Conservation (phyloP, 2,888 invertebrate genomes). For the Pedicia rivosa region DNA sequence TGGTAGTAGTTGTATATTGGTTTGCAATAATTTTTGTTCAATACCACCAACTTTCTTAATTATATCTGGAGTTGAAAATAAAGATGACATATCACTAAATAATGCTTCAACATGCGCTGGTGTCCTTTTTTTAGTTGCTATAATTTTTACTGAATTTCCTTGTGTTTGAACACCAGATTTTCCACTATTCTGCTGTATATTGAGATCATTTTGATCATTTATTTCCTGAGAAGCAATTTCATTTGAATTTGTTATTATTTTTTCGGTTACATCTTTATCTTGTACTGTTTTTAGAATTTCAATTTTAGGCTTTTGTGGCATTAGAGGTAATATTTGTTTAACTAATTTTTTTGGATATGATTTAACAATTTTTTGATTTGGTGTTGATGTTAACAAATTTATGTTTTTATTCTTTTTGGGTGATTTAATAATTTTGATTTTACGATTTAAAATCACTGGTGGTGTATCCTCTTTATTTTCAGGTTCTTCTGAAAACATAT, state of each 20-base stretch:
- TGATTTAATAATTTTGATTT: neutral
- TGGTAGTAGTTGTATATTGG: too few species aligned
- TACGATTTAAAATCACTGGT: neutral
- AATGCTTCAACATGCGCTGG: constrained; percentile 38
- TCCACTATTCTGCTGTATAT: too few species aligned
- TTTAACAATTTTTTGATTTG: neutral
- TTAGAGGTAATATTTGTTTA: too few species aligned
- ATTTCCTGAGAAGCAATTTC: too few species aligned
- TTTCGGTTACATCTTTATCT: too few species aligned
- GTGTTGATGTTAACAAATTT: neutral
- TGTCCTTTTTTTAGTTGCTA: constrained; percentile 33
- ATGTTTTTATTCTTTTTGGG: neutral
- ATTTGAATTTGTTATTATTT: too few species aligned
- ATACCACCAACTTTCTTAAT: constrained; percentile 41
- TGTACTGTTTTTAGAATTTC: too few species aligned
- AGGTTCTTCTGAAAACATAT: neutral
- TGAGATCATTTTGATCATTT: too few species aligned
- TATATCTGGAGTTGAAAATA: constrained; percentile 66
- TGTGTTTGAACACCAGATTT: too few species aligned
- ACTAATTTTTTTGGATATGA: neutral
- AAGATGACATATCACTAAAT: constrained; percentile 45
- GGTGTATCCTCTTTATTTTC: neutral
- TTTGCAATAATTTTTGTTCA: too few species aligned
- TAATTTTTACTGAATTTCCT: constrained; percentile 12
- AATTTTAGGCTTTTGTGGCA: too few species aligned